These are phyloP conservation scores for Trematomus loennbergii DNA, from an alignment of 2,113 vertebrate species.

Conservation along the genomic window DNA sequence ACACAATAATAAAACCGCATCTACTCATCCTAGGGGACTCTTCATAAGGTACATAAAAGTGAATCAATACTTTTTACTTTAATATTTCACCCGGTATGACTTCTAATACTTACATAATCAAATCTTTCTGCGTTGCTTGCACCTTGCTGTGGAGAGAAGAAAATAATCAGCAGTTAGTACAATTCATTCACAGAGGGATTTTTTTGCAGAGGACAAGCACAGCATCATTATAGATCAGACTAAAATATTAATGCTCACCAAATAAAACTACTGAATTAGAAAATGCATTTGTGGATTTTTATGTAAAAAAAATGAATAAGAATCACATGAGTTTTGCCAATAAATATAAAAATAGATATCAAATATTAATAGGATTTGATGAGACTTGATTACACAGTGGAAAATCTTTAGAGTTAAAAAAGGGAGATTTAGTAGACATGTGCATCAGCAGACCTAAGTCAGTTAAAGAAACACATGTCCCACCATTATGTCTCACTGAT, in stretches of 20 bases:
- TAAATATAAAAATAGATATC: conserved; percentile 23
- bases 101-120: conserved; percentile 93
- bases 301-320: neutral
- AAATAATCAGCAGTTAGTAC: conserved; percentile 31
- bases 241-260: conserved; percentile 50
- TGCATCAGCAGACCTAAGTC: conserved; percentile 41
- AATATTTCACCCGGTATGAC: neutral
- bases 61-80: neutral
- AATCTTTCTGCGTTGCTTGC: conserved; percentile 97
- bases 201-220: conserved; percentile 33
- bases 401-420: conserved; percentile 39
- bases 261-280: conserved; percentile 56
- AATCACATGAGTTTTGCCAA: conserved; percentile 52
- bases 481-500: conserved; percentile 1
- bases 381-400: conserved; percentile 44
- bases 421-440: conserved; percentile 56
- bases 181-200: neutral
- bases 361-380: conserved; percentile 49
- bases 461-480: conserved; percentile 38
- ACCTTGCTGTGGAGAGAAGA: conserved; percentile 87
- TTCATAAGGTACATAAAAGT: neutral
- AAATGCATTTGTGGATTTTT: conserved; percentile 37
- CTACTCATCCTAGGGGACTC: neutral
- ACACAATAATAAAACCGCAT: neutral
- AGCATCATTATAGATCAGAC: conserved; percentile 30